Conservation (phyloP, 2,888 invertebrate genomes). For the Steinernema scapterisci region DNA sequence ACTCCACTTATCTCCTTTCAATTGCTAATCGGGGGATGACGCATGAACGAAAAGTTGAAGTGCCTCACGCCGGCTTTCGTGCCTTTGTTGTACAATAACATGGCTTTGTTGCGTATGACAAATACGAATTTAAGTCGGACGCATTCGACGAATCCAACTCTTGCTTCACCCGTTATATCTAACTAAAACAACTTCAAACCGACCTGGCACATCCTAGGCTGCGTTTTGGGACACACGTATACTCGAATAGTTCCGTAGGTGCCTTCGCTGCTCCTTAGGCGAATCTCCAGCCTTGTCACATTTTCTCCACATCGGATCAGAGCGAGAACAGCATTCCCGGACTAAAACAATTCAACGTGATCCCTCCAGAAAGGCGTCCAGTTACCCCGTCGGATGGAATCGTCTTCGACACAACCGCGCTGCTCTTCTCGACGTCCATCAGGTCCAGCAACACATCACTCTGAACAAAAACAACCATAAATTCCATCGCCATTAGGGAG, state of each 20-base stretch:
- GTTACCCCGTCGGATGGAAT: conserved; percentile 70
- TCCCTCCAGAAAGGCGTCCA: conserved; percentile 1
- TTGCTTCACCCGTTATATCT: too few relatives aligned
- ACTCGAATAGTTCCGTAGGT: conserved; percentile 78
- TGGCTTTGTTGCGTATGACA: too few relatives aligned
- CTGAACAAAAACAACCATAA: conserved; percentile 61
- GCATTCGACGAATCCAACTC: too few relatives aligned
- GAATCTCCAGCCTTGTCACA: conserved; percentile 80
- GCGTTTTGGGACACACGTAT: conserved; percentile 80
- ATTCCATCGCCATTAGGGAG: not conserved
- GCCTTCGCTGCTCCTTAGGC: conserved; percentile 81
- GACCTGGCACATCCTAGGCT: conserved; percentile 80
- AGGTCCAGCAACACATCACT: conserved; percentile 80
- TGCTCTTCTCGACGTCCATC: conserved; percentile 81
- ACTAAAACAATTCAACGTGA: conserved; percentile 69
- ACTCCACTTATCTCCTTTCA: too few relatives aligned
- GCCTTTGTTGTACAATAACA: too few relatives aligned
- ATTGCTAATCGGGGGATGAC: too few relatives aligned
- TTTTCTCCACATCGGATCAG: conserved; percentile 21
- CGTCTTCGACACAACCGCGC: conserved; percentile 80
- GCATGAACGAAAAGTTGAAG: too few relatives aligned
- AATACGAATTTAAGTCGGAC: too few relatives aligned
- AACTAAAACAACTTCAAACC: too few relatives aligned
- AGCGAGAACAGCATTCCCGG: conserved; percentile 10
- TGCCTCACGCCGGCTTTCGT: too few relatives aligned